A percentile compares a stretch with the other conserved stretches of the same genome.
Evolutionary conservation across 1,140 invertebrate genomes (phyloP).

Genomic region (Chlorops oryzae): DNA sequence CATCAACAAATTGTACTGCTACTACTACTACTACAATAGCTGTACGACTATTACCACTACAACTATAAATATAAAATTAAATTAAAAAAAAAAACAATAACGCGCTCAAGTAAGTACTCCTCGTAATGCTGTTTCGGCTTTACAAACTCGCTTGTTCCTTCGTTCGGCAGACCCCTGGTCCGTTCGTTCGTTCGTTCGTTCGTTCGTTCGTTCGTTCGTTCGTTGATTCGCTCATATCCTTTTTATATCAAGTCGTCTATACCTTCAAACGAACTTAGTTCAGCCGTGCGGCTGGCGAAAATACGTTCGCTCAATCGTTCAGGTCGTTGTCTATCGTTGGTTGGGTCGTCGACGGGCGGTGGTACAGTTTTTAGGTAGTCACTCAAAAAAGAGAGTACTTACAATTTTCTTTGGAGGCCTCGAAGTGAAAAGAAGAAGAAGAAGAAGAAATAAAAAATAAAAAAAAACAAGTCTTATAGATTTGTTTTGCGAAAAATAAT

Average conservation of each 20-base stretch:
- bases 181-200: background rate
- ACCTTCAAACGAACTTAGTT: background rate
- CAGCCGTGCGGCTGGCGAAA: background rate
- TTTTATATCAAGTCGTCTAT: background rate
- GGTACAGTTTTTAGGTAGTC: background rate
- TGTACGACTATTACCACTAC: too few relatives aligned
- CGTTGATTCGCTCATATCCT: background rate
- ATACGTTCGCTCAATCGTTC: background rate
- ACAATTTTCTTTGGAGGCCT: background rate
- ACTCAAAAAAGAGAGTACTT: background rate
- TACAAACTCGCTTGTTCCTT: background rate
- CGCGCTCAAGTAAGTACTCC: background rate
- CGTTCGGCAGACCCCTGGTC: background rate
- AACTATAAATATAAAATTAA: background rate
- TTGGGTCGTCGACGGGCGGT: background rate
- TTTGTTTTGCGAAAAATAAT: too few relatives aligned
- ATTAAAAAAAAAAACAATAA: background rate
- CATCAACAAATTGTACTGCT: background rate
- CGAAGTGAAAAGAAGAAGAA: too few relatives aligned
- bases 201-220: background rate
- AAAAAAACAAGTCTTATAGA: too few relatives aligned
- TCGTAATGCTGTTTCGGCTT: background rate
- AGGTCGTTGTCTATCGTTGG: slow-evolving; percentile 9
- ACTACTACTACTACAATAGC: background rate
- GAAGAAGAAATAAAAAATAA: too few relatives aligned